Conservation (phyloP, 2,113 vertebrate genomes). For the Oriolus oriolus region DNA sequence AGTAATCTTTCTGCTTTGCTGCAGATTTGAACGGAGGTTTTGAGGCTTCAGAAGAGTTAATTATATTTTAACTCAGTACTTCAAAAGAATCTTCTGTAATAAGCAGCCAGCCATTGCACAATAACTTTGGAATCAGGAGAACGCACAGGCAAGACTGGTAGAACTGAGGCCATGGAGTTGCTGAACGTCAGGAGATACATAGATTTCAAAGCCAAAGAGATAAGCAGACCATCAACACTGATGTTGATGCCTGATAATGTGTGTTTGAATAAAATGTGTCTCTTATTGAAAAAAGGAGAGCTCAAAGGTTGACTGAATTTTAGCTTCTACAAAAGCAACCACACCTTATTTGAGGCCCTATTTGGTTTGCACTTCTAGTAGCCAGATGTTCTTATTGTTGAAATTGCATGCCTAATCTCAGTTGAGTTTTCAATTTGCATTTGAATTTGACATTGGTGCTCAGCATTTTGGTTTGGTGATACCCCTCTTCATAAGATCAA, state of each 20-base stretch:
- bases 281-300: neutral
- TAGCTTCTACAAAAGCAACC: neutral
- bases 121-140: neutral
- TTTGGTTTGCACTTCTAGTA: neutral
- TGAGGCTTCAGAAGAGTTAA: neutral
- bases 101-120: neutral
- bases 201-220: neutral
- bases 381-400: neutral
- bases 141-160: neutral
- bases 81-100: neutral
- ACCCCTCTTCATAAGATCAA: neutral
- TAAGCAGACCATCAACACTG: neutral
- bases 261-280: neutral
- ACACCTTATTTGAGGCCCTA: neutral
- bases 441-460: neutral
- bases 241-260: neutral
- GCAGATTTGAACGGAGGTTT: neutral
- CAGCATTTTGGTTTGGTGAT: neutral
- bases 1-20: neutral
- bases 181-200: neutral
- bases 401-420: neutral
- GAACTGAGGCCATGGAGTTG: neutral
- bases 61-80: neutral
- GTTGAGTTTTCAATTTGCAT: neutral
- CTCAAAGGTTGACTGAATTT: neutral